These are phyloP conservation scores for Tachystola acroxantha DNA, from an alignment of 2,888 invertebrate genomes.

Conservation along the genomic window DNA sequence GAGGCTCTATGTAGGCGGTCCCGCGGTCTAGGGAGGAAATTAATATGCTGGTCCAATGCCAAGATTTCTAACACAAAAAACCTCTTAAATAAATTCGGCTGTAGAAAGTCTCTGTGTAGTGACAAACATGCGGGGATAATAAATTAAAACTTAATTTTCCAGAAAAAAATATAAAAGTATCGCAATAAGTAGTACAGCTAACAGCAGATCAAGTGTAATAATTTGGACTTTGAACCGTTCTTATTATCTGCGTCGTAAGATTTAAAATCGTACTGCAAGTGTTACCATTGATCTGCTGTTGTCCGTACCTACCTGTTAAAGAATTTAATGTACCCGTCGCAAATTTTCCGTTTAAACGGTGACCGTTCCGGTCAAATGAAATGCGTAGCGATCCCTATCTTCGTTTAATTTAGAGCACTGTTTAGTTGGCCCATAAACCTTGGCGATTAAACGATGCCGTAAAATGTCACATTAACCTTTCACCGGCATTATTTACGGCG, in stretches of 20 bases:
- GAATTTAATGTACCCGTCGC: conserved; percentile 16
- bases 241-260: too few relatives aligned
- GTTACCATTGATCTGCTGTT: too few relatives aligned
- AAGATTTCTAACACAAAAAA: background rate
- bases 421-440: conserved; percentile 48
- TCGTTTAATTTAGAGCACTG: conserved; percentile 60
- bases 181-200: too few relatives aligned
- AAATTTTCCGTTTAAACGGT: conserved; percentile 10
- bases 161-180: too few relatives aligned
- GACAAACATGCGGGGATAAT: background rate
- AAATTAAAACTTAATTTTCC: too few relatives aligned
- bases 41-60: conserved; percentile 28
- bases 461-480: conserved; percentile 65
- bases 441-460: conserved; percentile 50
- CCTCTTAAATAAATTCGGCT: too few relatives aligned
- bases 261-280: too few relatives aligned
- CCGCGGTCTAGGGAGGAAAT: conserved; percentile 31
- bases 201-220: too few relatives aligned
- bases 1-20: conserved; percentile 65
- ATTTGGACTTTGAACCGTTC: too few relatives aligned
- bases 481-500: conserved; percentile 45
- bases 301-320: too few relatives aligned
- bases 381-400: conserved; percentile 27
- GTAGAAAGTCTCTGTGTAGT: too few relatives aligned
- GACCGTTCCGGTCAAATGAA: conserved; percentile 13